Evolutionary conservation across 1,140 invertebrate species (phyloP), one percentile per base, ranked within the genome.

Genomic region (Monomorium pharaonis): DNA sequence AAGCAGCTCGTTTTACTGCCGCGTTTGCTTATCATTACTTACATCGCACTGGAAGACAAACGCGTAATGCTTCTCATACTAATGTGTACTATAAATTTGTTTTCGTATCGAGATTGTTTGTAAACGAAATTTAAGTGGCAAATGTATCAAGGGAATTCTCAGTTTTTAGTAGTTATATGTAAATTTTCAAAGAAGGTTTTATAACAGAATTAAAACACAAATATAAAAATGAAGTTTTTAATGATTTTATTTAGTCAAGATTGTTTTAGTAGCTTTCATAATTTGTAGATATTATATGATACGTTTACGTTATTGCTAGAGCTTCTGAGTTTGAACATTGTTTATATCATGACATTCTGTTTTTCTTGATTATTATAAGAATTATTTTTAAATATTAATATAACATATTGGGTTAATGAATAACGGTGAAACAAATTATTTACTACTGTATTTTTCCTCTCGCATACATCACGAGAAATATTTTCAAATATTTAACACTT

Each of bases 21-120:
- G 47, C 27, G 33, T 21, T 65, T 65, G 58, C 67, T 65, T 63
- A 54, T 86, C 30, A 70, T 81, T 81, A 70, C 33, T 70, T 70
- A 54, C 24, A 18, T 47, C 12, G 12, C 14, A 21, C 18, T 16
- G 7, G 16, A 14, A 42, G 7, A 18, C 30, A 30, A n/a, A 70
- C 33, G 21, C 33, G 16, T 62, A 70, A 78, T 56, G 12, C 30
- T 47, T 24, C n/a, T n/a, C 18, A 12, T 6, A 5, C 42, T 27
- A 77, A 77, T 75, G 14, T 77, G 5, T 12, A 65, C 4, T 12
- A 16, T 42, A 67, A 49, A 51, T 7, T 44, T 2, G 3, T 49
- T 78, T 78, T 18, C 10, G 18, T 44, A 30, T 14, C 18, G 12
- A 3, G n/a, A 44, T 44, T 3, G 10, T 78, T 75, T 63, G 62